A percentile compares a stretch with the other conserved stretches of the same genome.
These are phyloP conservation scores for Drosophila prostipennis DNA, from an alignment of 2,888 invertebrate genomes.

Conservation along the genomic window DNA sequence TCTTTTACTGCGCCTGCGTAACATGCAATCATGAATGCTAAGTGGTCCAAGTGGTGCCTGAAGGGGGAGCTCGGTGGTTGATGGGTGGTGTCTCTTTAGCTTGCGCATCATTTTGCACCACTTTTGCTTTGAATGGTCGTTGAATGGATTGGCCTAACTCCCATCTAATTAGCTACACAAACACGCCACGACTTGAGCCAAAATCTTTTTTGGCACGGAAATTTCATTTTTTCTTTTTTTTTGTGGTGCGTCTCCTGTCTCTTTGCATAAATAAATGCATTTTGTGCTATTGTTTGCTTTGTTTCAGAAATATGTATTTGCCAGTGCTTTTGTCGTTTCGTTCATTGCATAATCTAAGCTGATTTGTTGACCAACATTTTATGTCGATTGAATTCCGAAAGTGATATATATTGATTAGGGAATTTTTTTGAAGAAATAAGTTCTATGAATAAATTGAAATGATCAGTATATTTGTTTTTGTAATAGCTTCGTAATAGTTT, in stretches of 20 bases:
- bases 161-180: conserved; percentile 67
- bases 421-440: background rate
- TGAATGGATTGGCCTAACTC: conserved; percentile 37
- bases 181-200: conserved; percentile 41
- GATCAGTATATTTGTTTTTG: background rate
- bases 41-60: conserved; percentile 45
- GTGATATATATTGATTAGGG: conserved; percentile 35
- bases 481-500: too few species aligned
- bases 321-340: conserved; percentile 30
- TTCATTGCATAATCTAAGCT: conserved; percentile 52
- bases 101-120: conserved; percentile 55
- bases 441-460: background rate
- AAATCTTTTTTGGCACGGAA: conserved; percentile 45
- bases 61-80: conserved; percentile 20
- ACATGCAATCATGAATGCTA: conserved; percentile 66
- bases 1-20: conserved; percentile 22
- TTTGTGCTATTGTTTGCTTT: conserved; percentile 47
- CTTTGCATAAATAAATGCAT: conserved; percentile 73
- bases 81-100: conserved; percentile 2
- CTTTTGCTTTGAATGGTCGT: conserved; percentile 56
- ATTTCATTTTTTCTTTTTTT: conserved; percentile 11
- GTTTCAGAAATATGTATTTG: conserved; percentile 56
- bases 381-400: conserved; percentile 52
- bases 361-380: conserved; percentile 38
- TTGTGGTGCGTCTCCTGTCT: conserved; percentile 17